Conservation (phyloP, 37 sponge, comb jelly and placozoan species). For the Corticium candelabrum region DNA sequence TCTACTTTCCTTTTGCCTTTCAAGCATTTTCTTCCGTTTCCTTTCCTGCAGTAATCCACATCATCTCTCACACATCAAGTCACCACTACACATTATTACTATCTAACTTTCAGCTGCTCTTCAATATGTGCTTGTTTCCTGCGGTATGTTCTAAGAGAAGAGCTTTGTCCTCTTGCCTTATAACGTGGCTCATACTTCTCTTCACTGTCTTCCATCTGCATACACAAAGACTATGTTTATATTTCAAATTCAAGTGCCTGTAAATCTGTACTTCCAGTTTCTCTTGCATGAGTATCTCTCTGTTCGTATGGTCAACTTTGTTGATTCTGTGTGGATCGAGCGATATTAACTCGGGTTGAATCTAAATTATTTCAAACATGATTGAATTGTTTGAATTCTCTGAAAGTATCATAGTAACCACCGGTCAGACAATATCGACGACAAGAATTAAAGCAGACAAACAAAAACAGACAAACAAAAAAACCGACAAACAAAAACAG, state of each 20-base stretch:
- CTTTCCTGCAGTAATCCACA: background rate
- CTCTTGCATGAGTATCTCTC: too few relatives aligned
- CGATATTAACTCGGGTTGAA: conserved; percentile 70
- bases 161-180: background rate
- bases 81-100: too few relatives aligned
- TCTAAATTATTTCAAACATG: conserved; percentile 12
- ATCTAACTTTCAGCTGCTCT: too few relatives aligned
- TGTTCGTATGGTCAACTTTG: too few relatives aligned
- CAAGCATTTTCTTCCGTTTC: background rate
- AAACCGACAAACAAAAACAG: too few relatives aligned
- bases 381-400: too few relatives aligned
- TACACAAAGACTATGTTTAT: background rate
- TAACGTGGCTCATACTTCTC: background rate
- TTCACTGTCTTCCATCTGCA: background rate
- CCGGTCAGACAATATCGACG: too few relatives aligned
- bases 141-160: background rate
- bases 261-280: conserved; percentile 9
- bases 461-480: background rate
- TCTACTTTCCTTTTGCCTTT: background rate
- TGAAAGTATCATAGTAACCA: too few relatives aligned
- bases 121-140: background rate
- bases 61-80: too few relatives aligned
- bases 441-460: too few relatives aligned
- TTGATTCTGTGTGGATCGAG: conserved; percentile 43
- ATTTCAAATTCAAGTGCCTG: background rate